phyloP scores from a whole-genome alignment of 1,140 invertebrate genomes.

The Drusus annulatus region DNA sequence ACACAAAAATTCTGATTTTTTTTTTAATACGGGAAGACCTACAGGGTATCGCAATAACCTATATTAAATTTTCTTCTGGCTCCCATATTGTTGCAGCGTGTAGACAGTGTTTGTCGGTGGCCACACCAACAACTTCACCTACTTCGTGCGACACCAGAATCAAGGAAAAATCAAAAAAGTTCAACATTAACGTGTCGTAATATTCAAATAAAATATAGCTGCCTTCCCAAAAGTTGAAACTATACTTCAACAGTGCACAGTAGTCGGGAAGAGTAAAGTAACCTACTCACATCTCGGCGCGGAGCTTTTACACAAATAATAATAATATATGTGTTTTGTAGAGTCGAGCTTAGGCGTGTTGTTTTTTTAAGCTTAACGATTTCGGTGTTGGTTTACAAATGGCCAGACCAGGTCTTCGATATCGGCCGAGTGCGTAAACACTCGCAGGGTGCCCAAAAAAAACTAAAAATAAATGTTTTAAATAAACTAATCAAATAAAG shows the following conservation, averaged over 20 bases:
- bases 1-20: too few species aligned
- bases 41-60: too few species aligned
- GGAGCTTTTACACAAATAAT: slow-evolving; percentile 38
- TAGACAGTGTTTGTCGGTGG: too few species aligned
- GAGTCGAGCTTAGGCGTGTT: slow-evolving; percentile 43
- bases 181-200: too few species aligned
- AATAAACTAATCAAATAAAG: too few species aligned
- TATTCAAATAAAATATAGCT: too few species aligned
- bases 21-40: too few species aligned
- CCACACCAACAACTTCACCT: too few species aligned
- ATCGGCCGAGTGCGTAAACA: slow-evolving; percentile 53
- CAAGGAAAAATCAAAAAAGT: too few species aligned
- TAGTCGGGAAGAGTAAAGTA: not conserved
- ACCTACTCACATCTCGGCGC: slow-evolving; percentile 6
- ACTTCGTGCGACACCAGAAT: too few species aligned
- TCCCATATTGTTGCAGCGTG: too few species aligned
- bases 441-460: not conserved
- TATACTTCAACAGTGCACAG: not conserved
- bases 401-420: slow-evolving; percentile 50
- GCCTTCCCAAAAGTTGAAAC: not conserved
- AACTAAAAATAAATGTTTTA: not conserved
- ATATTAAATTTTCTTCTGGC: too few species aligned
- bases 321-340: slow-evolving; percentile 3
- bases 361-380: slow-evolving; percentile 56
- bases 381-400: slow-evolving; percentile 57